Evolutionary conservation across 2,113 vertebrate genomes (phyloP).

Genomic region (Sardina pilchardus): DNA sequence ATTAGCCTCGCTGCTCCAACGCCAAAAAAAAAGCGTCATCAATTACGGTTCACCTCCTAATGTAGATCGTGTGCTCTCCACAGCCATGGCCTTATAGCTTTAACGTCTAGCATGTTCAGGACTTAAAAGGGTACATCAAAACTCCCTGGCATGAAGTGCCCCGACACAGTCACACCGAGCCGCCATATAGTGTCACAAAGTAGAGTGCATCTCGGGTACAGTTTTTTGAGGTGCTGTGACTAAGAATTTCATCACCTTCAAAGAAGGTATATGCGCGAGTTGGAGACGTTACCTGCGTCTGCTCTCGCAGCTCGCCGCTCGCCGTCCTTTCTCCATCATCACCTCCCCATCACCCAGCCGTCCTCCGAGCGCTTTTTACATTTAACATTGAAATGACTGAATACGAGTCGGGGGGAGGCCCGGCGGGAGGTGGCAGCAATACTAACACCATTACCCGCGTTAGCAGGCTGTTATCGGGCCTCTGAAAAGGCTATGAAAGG

Average conservation of each 20-base stretch:
- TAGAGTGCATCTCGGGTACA: neutral
- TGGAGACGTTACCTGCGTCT: neutral
- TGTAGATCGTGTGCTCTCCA: neutral
- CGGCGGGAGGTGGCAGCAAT: constrained; percentile 5
- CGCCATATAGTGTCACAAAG: neutral
- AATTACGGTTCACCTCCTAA: neutral
- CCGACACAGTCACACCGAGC: neutral
- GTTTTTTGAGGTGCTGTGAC: constrained; percentile 2
- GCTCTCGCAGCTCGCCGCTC: neutral
- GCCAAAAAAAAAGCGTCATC: neutral
- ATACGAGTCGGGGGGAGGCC: neutral
- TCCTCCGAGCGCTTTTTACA: neutral
- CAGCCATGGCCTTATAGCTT: neutral
- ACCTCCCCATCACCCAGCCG: neutral
- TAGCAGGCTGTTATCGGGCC: constrained; percentile 30
- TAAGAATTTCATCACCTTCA: constrained; percentile 9
- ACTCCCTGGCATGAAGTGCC: neutral
- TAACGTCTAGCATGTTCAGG: neutral
- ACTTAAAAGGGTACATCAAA: neutral
- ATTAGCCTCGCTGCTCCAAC: neutral
- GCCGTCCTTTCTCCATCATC: neutral
- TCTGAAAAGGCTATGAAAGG: constrained; percentile 15
- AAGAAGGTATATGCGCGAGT: neutral
- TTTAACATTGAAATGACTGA: constrained; percentile 19
- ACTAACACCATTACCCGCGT: constrained; percentile 29